Conservation (phyloP, 2,888 invertebrate species). For the Dryococelus australis region DNA sequence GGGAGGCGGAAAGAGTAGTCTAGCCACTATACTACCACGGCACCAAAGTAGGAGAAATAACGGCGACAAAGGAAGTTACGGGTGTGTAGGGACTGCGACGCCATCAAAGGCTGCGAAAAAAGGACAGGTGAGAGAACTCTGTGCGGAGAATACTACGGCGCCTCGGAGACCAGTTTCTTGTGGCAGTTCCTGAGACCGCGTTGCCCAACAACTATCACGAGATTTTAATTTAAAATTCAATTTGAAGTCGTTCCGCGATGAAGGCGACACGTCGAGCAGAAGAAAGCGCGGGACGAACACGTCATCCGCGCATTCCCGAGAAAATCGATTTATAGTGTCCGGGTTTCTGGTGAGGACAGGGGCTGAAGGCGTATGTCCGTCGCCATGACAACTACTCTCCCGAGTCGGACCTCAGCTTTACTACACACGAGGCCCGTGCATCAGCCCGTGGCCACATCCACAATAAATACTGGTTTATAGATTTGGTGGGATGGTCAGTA, state of each 20-base stretch:
- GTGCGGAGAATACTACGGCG: background rate
- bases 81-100: background rate
- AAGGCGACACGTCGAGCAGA: background rate
- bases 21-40: no score
- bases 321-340: background rate
- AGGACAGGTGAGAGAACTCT: background rate
- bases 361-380: no score
- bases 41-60: background rate
- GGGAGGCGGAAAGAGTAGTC: no score
- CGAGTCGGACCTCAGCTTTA: no score
- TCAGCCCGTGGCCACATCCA: no score
- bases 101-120: background rate
- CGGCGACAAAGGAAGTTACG: background rate
- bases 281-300: background rate
- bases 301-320: background rate
- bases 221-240: slow-evolving; percentile 9
- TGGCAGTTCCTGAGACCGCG: no score
- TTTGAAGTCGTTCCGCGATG: background rate
- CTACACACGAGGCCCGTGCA: no score
- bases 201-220: background rate
- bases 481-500: no score
- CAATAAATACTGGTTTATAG: no score
- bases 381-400: no score
- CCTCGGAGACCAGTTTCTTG: no score
- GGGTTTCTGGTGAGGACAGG: background rate